Evolutionary conservation across 2,113 vertebrate species (phyloP).

Genomic region (Dromiciops gliroides): DNA sequence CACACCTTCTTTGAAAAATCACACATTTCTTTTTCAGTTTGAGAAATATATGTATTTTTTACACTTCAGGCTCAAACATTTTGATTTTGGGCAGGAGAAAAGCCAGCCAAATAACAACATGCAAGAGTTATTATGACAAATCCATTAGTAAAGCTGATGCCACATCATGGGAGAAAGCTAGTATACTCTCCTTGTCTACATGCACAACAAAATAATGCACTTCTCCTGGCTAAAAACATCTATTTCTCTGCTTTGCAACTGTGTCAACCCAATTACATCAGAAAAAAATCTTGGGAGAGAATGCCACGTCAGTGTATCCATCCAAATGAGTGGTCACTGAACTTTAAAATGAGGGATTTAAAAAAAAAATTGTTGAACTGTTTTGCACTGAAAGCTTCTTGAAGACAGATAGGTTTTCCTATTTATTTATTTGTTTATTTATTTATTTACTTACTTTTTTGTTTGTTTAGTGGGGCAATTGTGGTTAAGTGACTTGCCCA

Average conservation of each 20-base stretch:
- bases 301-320: background rate
- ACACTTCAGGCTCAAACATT: background rate
- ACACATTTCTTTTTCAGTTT: constrained; percentile 13
- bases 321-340: background rate
- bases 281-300: background rate
- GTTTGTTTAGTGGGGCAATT: no score
- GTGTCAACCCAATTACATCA: background rate
- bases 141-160: background rate
- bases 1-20: constrained; percentile 3
- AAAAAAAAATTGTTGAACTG: background rate
- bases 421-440: no score
- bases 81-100: background rate
- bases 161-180: background rate
- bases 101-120: background rate
- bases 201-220: background rate
- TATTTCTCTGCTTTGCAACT: background rate
- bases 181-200: background rate
- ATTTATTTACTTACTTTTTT: no score
- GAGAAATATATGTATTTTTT: background rate
- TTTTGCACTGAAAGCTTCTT: background rate
- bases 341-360: background rate
- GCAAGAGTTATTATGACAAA: background rate
- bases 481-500: no score
- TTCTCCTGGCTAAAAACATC: background rate
- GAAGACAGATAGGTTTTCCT: background rate